Base-by-base conservation (phyloP, 2,113 vertebrate species). In the Caretta caretta region DNA sequence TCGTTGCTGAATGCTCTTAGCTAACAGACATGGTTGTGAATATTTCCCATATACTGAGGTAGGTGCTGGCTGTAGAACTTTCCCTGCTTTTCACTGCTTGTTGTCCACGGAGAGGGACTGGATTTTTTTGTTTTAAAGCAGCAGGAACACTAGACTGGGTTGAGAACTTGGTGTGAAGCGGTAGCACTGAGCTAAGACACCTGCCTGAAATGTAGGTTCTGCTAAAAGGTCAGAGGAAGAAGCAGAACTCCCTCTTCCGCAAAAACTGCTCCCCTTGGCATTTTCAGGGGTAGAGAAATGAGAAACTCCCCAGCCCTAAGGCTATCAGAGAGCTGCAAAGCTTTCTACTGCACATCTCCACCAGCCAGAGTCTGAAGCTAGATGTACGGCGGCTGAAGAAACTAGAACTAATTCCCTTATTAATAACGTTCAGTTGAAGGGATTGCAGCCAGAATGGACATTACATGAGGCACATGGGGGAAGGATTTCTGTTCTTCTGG, bases 151-250 rank as follows among this genome's bases (percentile, higher is more conserved):
- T 31, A 78, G 19, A 6, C 42, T 80, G 42, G n/a, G 56, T 78
- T 29, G 46, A 72, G 27, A 90, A 10, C 20, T 78, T 92, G 87
- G 80, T 78, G 86, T 38, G 6, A 90, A 84, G 88, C 50, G 0
- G 5, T n/a, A 89, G 80, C 8, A 76, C 38, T 59, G 46, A 65
- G 24, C 35, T 51, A 6, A 85, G 75, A 3, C 22, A 93, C n/a
- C 27, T 89, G 78, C 51, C 25, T 90, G 17, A 83, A 13, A 62
- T 46, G 48, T 13, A 49, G 14, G 42, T 84, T 94, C 91, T 95
- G 24, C 38, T 85, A 78, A 89, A 92, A 95, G 46, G 16, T 90
- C 53, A 17, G 14, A 51, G 75, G 46, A 89, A 93, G 93, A 90
- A 59, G 14, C 8, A 85, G 76, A 88, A 5, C 7, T 82, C 72